Conservation (phyloP, 2,888 invertebrate genomes). For the Anoncus sp. region DNA sequence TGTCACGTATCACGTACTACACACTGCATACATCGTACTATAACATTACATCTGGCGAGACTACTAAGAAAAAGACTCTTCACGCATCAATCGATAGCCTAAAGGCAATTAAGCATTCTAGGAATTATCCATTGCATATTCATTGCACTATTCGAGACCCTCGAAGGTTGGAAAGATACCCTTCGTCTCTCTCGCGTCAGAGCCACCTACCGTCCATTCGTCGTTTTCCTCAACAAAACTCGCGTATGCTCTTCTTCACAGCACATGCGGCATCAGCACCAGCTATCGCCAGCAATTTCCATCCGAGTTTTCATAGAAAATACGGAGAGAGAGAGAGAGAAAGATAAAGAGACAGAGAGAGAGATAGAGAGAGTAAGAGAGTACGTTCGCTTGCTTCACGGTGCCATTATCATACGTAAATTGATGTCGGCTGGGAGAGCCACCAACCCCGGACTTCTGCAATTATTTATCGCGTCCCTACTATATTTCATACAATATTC, state of each 20-base stretch:
- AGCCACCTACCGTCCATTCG: slow-evolving; percentile 33
- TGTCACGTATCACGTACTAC: neutral
- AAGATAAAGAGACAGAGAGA: slow-evolving; percentile 51
- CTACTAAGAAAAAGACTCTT: neutral
- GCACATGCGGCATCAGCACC: slow-evolving; percentile 49
- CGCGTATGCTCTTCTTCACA: slow-evolving; percentile 53
- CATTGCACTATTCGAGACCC: slow-evolving; percentile 60
- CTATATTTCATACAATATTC: slow-evolving; percentile 57
- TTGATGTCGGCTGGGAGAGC: slow-evolving; percentile 66
- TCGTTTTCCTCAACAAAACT: slow-evolving; percentile 45
- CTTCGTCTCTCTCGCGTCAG: slow-evolving; percentile 22
- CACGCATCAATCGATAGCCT: slow-evolving; percentile 38
- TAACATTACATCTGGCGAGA: neutral
- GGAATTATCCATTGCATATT: slow-evolving; percentile 64
- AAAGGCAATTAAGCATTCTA: slow-evolving; percentile 54
- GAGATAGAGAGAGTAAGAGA: slow-evolving; percentile 16
- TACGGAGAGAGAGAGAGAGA: slow-evolving; percentile 33
- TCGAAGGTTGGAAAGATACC: slow-evolving; percentile 46
- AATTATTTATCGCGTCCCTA: slow-evolving; percentile 67
- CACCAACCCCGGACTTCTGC: slow-evolving; percentile 55
- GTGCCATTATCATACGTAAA: slow-evolving; percentile 69
- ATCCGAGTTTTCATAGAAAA: slow-evolving; percentile 67
- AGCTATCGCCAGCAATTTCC: slow-evolving; percentile 64
- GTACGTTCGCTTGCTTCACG: slow-evolving; percentile 43
- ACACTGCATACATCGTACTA: neutral